Percentiles rank a stretch among this genome's conserved stretches.
phyloP scores from a whole-genome alignment of 2,888 invertebrate genomes.

The Steromphala cineraria region DNA sequence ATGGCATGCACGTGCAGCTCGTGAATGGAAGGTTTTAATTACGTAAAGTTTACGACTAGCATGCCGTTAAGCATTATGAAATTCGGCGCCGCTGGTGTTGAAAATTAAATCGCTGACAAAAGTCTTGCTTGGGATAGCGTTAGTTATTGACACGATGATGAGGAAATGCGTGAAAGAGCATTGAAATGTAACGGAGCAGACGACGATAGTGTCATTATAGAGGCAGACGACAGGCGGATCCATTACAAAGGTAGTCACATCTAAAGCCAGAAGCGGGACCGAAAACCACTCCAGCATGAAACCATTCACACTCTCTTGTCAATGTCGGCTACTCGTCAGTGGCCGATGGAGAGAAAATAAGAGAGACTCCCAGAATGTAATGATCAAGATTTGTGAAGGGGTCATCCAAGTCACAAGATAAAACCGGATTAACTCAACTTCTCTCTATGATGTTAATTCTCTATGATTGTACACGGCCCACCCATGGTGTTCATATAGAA shows the following conservation, averaged over 20 bases:
- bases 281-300: background rate
- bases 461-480: background rate
- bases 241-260: too few relatives aligned
- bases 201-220: background rate
- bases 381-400: background rate
- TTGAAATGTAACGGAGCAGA: constrained; percentile 1
- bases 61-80: background rate
- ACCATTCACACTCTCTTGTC: background rate
- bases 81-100: background rate
- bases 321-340: background rate
- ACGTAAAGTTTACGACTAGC: background rate
- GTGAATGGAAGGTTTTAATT: background rate
- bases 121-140: background rate
- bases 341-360: background rate
- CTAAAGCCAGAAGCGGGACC: background rate
- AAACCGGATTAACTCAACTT: background rate
- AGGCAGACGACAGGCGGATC: too few relatives aligned
- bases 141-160: background rate
- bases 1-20: background rate
- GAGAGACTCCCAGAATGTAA: background rate
- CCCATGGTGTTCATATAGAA: background rate
- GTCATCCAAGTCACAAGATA: background rate
- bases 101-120: background rate
- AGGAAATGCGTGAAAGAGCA: background rate
- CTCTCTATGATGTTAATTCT: background rate